phyloP scores from a whole-genome alignment of 2,113 vertebrate species.

The human region GRCh38 chr2:183629501-183630000 shows the following conservation, averaged over 20 bases:
- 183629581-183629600: neutral
- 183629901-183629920: neutral
- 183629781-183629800: neutral
- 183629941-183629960: neutral
- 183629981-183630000: neutral
- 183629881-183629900: neutral
- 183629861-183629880: neutral
- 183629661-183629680: neutral
- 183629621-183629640: neutral
- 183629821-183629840: neutral
- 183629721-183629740: neutral
- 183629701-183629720: neutral
- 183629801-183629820: neutral
- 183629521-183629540: neutral
- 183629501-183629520: neutral
- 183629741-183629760: neutral
- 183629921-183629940: neutral
- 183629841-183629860: neutral
- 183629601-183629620: neutral
- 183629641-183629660: neutral
- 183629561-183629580: neutral
- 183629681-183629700: neutral
- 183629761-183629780: neutral
- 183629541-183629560: neutral
- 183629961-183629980: neutral